phyloP scores from a whole-genome alignment of 2,113 vertebrate genomes.

The Spea multiplicata region DNA sequence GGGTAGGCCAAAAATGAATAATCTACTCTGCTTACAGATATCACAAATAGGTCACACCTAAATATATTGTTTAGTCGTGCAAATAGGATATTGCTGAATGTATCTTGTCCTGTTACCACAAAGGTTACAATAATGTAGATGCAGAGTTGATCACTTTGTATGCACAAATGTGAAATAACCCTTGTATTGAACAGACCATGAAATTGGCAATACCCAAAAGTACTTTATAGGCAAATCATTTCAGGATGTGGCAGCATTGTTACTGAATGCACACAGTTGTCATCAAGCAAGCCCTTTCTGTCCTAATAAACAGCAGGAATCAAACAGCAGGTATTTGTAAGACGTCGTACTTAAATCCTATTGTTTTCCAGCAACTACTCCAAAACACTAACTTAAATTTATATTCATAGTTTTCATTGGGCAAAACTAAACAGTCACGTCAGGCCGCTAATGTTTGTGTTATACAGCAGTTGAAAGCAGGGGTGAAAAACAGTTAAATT shows the following conservation, averaged over 20 bases:
- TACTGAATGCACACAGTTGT: constrained; percentile 1
- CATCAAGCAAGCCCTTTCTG: constrained; percentile 12
- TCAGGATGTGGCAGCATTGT: background rate
- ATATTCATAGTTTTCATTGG: constrained; percentile 49
- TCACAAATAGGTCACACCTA: no score
- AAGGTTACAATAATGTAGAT: background rate
- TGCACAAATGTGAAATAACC: background rate
- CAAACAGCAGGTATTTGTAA: constrained; percentile 29
- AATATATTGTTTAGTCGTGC: no score
- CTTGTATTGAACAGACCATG: constrained; percentile 2
- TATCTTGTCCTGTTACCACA: no score
- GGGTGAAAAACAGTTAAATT: constrained; percentile 51
- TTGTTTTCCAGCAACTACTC: constrained; percentile 19
- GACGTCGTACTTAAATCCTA: constrained; percentile 30
- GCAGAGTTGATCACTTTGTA: background rate
- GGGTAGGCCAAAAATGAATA: no score
- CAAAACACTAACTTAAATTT: constrained; percentile 46
- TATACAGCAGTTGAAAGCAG: constrained; percentile 48
- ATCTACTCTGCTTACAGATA: no score
- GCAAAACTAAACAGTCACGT: constrained; percentile 45
- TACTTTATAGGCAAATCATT: background rate
- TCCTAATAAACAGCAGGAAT: constrained; percentile 25
- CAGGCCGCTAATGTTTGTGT: constrained; percentile 41
- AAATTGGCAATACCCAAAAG: background rate
- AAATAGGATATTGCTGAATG: no score